A percentile compares a stretch with the other conserved stretches of the same genome.
Conservation (phyloP, 2,888 invertebrate genomes). For the Lobophora halterata region DNA sequence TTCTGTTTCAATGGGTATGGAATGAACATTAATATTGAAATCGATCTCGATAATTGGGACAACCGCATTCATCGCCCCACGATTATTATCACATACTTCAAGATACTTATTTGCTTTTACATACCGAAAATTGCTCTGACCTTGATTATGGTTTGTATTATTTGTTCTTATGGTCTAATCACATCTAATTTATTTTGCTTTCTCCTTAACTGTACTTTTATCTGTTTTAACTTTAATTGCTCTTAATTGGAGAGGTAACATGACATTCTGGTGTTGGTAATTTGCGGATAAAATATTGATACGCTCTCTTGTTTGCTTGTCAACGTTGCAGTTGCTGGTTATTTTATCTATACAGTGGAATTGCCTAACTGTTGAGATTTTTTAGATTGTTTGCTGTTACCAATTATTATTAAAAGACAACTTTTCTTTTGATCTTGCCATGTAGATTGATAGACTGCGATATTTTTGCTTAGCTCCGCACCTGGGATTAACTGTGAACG, state of each 20-base stretch:
- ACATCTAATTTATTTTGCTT: conserved; percentile 24
- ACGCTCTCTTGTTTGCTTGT: conserved; percentile 38
- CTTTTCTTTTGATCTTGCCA: neutral
- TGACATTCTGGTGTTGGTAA: conserved; percentile 29
- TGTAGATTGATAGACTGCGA: too few species aligned
- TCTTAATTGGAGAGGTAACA: conserved; percentile 27
- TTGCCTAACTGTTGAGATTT: conserved; percentile 4
- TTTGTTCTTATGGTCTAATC: conserved; percentile 17
- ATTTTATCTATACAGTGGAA: conserved; percentile 21
- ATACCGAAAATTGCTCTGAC: conserved; percentile 22
- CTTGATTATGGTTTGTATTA: conserved; percentile 20
- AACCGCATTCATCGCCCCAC: conserved; percentile 23
- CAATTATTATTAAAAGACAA: neutral
- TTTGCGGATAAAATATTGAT: conserved; percentile 28
- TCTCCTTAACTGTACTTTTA: conserved; percentile 26
- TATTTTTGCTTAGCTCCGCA: too few species aligned
- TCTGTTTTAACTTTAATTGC: conserved; percentile 27
- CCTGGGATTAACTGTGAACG: too few species aligned
- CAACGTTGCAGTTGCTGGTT: conserved; percentile 20
- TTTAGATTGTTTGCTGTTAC: conserved; percentile 5
- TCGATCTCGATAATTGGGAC: conserved; percentile 25
- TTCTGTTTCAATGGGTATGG: conserved; percentile 24
- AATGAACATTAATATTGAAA: conserved; percentile 21
- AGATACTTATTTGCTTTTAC: conserved; percentile 27
- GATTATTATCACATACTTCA: conserved; percentile 21